Evolutionary conservation across 2,797 vertebrate genomes (phyloP).

Genomic region (Clarias platycephalus): DNA sequence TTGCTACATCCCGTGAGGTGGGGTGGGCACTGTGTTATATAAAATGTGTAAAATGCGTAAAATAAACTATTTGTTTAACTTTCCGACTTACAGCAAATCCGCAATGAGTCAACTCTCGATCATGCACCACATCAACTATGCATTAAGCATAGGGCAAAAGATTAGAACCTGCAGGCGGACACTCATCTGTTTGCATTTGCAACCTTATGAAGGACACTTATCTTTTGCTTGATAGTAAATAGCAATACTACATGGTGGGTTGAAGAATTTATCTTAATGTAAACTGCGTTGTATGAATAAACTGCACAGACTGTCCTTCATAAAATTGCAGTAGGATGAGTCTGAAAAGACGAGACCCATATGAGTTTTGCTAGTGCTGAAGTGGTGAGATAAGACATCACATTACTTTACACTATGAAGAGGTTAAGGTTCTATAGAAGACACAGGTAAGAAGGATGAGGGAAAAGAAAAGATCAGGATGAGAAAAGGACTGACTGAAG

Average conservation of each 20-base stretch:
- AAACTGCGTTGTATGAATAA: neutral
- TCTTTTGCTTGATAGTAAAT: neutral
- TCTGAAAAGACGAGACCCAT: slow-evolving; percentile 6
- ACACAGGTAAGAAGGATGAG: neutral
- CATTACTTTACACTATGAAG: slow-evolving; percentile 13
- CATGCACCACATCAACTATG: neutral
- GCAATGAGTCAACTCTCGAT: neutral
- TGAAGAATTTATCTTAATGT: too few species aligned
- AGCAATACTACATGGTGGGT: neutral
- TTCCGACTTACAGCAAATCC: neutral
- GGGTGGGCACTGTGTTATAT: too few species aligned
- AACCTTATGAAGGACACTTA: neutral
- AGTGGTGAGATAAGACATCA: slow-evolving; percentile 24
- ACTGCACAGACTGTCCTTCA: neutral
- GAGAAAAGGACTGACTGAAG: slow-evolving; percentile 31
- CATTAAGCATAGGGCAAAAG: slow-evolving; percentile 9
- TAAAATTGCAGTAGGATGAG: neutral
- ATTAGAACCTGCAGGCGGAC: slow-evolving; percentile 6
- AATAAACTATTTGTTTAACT: neutral
- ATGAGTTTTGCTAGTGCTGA: neutral
- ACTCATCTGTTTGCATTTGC: neutral
- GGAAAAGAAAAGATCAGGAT: slow-evolving; percentile 8
- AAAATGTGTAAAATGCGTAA: neutral
- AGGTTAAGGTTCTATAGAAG: slow-evolving; percentile 13
- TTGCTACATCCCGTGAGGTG: too few species aligned